Base-by-base conservation (phyloP, 2,888 invertebrate genomes). In the Melanotus villosus region DNA sequence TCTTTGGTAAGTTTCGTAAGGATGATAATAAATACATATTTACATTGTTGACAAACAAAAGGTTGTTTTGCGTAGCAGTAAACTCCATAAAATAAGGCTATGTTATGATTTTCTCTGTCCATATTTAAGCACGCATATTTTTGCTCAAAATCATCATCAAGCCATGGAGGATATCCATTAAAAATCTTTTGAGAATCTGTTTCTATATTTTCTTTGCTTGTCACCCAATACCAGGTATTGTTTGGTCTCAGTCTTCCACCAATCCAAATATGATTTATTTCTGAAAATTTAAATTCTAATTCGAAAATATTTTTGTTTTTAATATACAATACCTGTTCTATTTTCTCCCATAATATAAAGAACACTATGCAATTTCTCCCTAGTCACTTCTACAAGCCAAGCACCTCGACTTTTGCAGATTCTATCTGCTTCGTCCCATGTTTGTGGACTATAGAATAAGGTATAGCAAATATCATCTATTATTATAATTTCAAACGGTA, bases 211-310 rank as follows among this genome's bases (percentile, higher is more conserved):
- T 32, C 19, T 2, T 58, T 58, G 21, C 6, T 21, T 9, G 38
- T 18, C 2, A 58, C 26, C 58, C 58, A 58, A 6, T 36, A n/a
- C 36, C 36, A 58, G n/a, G 18, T 19, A 21, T 58, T 23, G 2
- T 58, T 23, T 23, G 3, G 3, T 6, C 1, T 58, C 5, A 58
- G 23, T 21, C 12, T 4, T 7, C 58, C 58, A 12, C 38, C 58
- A 41, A 58, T 38, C 58, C 58, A 58, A 14, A 58, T 41, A 41
- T 58, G 58, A 12, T 41, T 58, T 19, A 41, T 41, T 58, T 58
- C 58, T 58, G 38, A 18, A 36, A 19, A 36, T 23, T 1, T n/a
- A 50, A 23, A 50, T 5, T 5, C 10, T 18, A 9, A 18, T 14
- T n/a, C n/a, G n/a, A 9, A 16, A 47, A 21, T 23, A 50, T 50